Percentiles rank a stretch among this genome's conserved stretches.
These are phyloP conservation scores for Zosterops lateralis DNA, from an alignment of 2,113 vertebrate genomes.

Conservation along the genomic window DNA sequence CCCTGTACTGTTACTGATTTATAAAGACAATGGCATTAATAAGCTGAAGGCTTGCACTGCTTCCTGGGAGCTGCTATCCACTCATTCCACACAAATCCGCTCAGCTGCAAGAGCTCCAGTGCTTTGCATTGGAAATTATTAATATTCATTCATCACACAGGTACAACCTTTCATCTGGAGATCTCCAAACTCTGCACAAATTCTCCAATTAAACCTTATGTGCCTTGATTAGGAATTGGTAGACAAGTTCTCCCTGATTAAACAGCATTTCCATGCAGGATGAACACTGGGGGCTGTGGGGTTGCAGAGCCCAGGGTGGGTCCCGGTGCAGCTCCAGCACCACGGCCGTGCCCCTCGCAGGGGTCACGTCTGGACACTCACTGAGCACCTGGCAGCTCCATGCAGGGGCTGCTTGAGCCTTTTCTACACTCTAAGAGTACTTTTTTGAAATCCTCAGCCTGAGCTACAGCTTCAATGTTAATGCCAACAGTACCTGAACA, in stretches of 20 bases:
- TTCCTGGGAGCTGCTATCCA: background rate
- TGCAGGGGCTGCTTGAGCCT: background rate
- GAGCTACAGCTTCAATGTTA: background rate
- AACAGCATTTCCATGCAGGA: background rate
- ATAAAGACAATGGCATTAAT: background rate
- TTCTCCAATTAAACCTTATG: background rate
- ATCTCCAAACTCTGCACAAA: slow-evolving; percentile 22
- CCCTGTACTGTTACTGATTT: background rate
- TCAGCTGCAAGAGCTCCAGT: background rate
- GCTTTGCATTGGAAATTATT: background rate
- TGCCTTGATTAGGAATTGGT: background rate
- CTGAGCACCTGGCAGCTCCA: accelerated
- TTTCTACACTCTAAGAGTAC: background rate
- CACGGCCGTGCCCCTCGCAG: accelerated
- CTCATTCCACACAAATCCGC: background rate
- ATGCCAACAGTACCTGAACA: background rate
- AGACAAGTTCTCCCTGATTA: background rate
- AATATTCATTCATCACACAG: background rate
- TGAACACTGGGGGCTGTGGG: accelerated
- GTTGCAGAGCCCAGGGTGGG: background rate
- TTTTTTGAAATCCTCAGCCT: background rate
- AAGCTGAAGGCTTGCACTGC: background rate
- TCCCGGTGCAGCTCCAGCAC: background rate
- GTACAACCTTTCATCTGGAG: background rate
- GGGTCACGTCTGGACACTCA: accelerated